phyloP scores from a whole-genome alignment of 2,797 vertebrate species.

The Clamator glandarius region DNA sequence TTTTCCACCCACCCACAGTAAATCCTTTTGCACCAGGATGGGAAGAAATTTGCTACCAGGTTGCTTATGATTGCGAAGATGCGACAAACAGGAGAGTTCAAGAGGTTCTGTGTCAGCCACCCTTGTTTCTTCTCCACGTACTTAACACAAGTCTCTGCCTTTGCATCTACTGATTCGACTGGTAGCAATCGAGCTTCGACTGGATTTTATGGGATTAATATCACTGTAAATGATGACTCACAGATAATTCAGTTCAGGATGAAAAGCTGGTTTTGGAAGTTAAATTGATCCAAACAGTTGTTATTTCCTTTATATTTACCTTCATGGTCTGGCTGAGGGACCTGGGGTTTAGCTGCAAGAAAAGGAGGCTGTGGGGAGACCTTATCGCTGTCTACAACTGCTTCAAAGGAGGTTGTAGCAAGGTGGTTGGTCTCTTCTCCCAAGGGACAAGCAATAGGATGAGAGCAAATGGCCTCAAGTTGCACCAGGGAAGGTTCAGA shows the following conservation, averaged over 20 bases:
- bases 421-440: too few species aligned
- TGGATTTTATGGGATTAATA: background rate
- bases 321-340: too few species aligned
- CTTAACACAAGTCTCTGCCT: background rate
- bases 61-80: constrained; percentile 64
- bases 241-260: background rate
- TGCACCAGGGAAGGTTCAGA: too few species aligned
- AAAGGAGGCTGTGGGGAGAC: too few species aligned
- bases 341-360: too few species aligned
- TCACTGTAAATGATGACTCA: background rate
- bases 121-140: background rate
- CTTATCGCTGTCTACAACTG: too few species aligned
- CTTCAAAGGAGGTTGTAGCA: too few species aligned
- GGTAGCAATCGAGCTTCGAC: background rate
- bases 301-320: background rate
- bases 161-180: background rate
- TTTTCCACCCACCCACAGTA: constrained; percentile 62
- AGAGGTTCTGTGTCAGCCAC: too few species aligned
- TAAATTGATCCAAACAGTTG: background rate
- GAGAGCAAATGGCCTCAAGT: too few species aligned
- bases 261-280: background rate
- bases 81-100: constrained; percentile 58
- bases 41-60: constrained; percentile 53
- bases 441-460: too few species aligned
- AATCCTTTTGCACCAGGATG: constrained; percentile 71